phyloP scores from a whole-genome alignment of 2,113 vertebrate genomes.

The Ptilonorhynchus violaceus region DNA sequence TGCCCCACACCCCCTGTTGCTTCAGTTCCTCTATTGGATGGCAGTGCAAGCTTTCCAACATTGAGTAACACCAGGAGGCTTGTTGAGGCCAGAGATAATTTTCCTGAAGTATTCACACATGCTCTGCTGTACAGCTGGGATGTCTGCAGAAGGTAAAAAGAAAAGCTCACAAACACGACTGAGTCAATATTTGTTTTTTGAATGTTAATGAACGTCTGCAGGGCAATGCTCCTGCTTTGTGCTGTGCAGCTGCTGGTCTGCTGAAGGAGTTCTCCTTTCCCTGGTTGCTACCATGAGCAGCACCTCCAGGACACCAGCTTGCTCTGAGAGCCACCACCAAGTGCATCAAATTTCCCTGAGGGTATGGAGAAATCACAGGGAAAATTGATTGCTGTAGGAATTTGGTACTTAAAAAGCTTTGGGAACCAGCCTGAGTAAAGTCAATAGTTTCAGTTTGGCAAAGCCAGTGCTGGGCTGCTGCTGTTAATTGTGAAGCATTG shows the following conservation, averaged over 20 bases:
- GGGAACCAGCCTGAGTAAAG: neutral
- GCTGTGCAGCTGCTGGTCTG: neutral
- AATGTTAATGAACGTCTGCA: neutral
- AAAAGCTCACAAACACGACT: neutral
- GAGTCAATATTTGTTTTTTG: slow-evolving; percentile 32
- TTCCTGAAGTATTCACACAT: neutral
- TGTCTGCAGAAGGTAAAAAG: slow-evolving; percentile 36
- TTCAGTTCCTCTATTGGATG: neutral
- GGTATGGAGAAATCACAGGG: neutral
- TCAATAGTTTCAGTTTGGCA: neutral
- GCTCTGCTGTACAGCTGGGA: slow-evolving; percentile 8
- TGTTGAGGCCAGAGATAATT: neutral
- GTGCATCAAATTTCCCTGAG: fast-evolving
- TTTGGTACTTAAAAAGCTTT: neutral
- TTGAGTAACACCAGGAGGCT: neutral
- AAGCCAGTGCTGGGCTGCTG: neutral
- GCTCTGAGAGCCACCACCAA: neutral
- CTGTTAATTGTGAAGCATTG: neutral
- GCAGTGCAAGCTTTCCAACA: neutral
- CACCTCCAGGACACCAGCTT: neutral
- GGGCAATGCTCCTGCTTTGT: neutral
- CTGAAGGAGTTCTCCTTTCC: neutral
- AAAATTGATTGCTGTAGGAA: neutral
- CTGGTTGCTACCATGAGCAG: neutral
- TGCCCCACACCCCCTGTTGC: fast-evolving